Base-by-base conservation (phyloP, 2,797 vertebrate genomes). In the Australoheros facetus region DNA sequence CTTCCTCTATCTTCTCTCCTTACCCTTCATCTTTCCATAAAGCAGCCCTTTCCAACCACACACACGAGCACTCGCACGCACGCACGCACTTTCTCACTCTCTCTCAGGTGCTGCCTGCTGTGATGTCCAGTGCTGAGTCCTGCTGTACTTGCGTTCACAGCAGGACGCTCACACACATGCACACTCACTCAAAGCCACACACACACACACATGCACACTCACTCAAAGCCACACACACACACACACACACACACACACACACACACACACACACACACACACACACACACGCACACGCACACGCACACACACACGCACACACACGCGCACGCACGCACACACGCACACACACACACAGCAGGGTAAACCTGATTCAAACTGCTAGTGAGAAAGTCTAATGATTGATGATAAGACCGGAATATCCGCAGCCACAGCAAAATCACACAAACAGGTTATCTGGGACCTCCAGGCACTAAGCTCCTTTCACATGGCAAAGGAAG, bases 391-490 rank as follows among this genome's bases (percentile, higher is more conserved):
- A 91, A 86, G 85, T 87, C 88, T 93, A 92, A 92, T 95, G 94
- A 95, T 95, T 93, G 93, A 95, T 95, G 94, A 94, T 93, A 87
- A 93, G 91, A 85, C 85, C 7, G n/a, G 83, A 87, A 91, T 91
- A 94, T 92, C 88, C 78, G 93, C 94, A 91, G 88, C 88, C 80
- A 53, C 92, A 93, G 94, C 93, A 93, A 88, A 94, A 94, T 89
- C 86, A 87, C 89, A 91, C 91, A 90, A 91, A 94, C 92, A 90
- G 91, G 94, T 93, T 95, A 93, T 90, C 81, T 92, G 91, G 90
- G 92, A 92, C 92, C 92, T 91, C 77, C 69, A 86, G 91, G 88
- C 90, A 71, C 89, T 82, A 78, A 87, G 90, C 89, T 91, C 79
- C 89, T 87, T 87, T 83, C 77, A 85, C 84, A 62, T 84, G 80